These are phyloP conservation scores for Mohoua ochrocephala DNA, from an alignment of 2,113 vertebrate species.

Conservation along the genomic window DNA sequence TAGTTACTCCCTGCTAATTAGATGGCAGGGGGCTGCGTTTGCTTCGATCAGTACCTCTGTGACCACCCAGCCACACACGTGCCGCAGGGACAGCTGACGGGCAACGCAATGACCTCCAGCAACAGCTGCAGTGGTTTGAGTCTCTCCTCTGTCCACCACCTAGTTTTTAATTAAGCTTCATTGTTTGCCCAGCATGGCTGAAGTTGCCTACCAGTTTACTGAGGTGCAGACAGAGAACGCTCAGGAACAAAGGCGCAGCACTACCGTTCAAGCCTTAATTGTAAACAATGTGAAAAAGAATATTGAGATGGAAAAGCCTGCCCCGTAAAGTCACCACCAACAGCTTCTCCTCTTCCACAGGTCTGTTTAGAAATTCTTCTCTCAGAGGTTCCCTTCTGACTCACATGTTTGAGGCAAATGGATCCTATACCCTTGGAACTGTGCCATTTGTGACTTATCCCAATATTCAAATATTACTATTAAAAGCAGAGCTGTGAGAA, in stretches of 20 bases:
- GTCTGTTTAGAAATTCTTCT: neutral
- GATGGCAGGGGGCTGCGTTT: neutral
- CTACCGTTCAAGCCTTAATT: neutral
- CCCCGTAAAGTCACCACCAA: neutral
- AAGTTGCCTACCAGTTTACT: neutral
- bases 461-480: neutral
- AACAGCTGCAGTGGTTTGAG: neutral
- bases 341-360: neutral
- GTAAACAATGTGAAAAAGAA: neutral
- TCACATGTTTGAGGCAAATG: neutral
- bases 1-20: neutral
- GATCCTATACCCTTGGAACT: neutral
- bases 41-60: neutral
- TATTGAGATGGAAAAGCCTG: neutral
- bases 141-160: neutral
- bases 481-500: neutral
- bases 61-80: neutral
- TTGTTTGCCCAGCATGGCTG: neutral
- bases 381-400: neutral
- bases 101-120: neutral
- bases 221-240: neutral
- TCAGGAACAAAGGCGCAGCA: neutral
- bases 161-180: neutral
- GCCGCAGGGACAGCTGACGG: rapidly evolving
- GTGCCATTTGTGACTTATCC: neutral